phyloP scores from a whole-genome alignment of 2,888 invertebrate species.

The Tiphia femorata region DNA sequence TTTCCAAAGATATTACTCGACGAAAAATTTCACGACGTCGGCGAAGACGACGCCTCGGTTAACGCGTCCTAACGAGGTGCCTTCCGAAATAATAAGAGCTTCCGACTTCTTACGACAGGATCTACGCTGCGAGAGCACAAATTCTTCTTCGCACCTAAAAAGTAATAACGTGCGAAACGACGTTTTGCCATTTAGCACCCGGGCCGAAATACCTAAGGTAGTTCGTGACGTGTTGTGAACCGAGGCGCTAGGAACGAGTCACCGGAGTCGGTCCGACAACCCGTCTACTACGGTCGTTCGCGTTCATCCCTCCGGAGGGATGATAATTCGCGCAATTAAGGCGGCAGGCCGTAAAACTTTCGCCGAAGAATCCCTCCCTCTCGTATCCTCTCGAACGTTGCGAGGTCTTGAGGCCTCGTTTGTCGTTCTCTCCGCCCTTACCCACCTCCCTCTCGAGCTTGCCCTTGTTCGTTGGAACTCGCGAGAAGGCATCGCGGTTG shows the following conservation, averaged over 20 bases:
- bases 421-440: conserved; percentile 26
- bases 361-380: neutral
- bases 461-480: neutral
- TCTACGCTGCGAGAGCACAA: conserved; percentile 12
- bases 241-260: conserved; percentile 1
- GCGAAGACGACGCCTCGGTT: too few species aligned
- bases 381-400: conserved; percentile 22
- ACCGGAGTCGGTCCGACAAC: neutral
- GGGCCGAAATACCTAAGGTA: neutral
- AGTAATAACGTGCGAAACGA: conserved; percentile 41
- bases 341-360: conserved; percentile 42
- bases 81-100: too few species aligned
- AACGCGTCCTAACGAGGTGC: too few species aligned
- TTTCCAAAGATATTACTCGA: too few species aligned
- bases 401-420: conserved; percentile 26
- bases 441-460: neutral
- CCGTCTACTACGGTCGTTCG: conserved; percentile 35
- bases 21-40: too few species aligned
- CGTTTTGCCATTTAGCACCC: conserved; percentile 25
- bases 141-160: conserved; percentile 13
- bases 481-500: conserved; percentile 15
- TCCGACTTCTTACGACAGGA: too few species aligned
- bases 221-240: neutral
- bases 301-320: conserved; percentile 26
- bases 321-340: conserved; percentile 63